Conservation (phyloP, 2,888 invertebrate species). For the Tanytarsus gracilentus region DNA sequence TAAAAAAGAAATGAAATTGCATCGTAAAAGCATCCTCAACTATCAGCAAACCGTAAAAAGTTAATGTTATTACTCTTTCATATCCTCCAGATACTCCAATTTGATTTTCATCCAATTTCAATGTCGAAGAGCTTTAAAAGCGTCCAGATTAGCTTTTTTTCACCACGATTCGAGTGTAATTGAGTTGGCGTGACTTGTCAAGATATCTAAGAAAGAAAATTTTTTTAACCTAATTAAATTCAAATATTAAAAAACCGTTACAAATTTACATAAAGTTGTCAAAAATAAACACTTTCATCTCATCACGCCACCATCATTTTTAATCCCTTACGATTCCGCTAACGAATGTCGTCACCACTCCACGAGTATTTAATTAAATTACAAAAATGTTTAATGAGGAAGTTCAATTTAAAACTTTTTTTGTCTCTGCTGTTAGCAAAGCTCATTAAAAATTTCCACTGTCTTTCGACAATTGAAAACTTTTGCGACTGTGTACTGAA, state of each 20-base stretch:
- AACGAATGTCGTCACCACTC: background rate
- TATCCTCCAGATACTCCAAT: too few relatives aligned
- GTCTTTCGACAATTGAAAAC: background rate
- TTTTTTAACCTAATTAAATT: too few relatives aligned
- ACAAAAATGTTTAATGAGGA: background rate
- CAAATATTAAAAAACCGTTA: background rate
- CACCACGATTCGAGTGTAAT: too few relatives aligned
- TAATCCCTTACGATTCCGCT: background rate
- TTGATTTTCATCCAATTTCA: background rate
- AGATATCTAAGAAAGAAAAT: too few relatives aligned
- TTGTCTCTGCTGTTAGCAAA: background rate
- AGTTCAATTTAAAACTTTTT: background rate
- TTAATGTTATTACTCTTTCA: slow-evolving; percentile 24
- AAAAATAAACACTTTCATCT: background rate
- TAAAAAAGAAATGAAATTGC: slow-evolving; percentile 15
- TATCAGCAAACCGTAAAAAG: slow-evolving; percentile 25
- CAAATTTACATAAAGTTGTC: background rate
- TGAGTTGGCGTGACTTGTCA: too few relatives aligned
- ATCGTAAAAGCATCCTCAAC: slow-evolving; percentile 28
- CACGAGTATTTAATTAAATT: background rate
- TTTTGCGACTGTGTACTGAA: slow-evolving; percentile 3
- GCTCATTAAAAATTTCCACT: background rate
- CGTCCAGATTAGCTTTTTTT: background rate
- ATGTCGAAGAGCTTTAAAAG: background rate
- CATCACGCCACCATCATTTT: background rate